A percentile compares a stretch with the other conserved stretches of the same genome.
Conservation (phyloP, 2,797 vertebrate species). For the Acestrorhynchus altus region DNA sequence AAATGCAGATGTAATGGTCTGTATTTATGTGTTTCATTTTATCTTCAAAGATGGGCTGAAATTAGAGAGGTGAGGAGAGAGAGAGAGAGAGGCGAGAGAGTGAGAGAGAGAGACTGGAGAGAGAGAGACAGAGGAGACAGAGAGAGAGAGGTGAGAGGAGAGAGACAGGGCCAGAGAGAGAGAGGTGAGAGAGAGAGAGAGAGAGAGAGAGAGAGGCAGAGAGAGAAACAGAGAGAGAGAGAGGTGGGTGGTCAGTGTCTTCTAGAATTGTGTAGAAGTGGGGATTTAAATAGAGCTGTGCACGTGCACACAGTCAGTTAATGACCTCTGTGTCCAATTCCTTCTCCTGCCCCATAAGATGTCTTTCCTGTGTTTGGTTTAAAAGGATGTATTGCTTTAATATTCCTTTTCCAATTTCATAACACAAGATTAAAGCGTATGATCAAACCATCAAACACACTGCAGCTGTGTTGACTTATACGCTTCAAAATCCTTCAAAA, state of each 20-base stretch:
- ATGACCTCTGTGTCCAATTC: neutral
- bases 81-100: conserved; percentile 11
- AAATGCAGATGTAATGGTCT: conserved; percentile 65
- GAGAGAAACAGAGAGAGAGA: conserved; percentile 4
- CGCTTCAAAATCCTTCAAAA: too few relatives aligned
- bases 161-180: neutral
- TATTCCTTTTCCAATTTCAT: too few relatives aligned
- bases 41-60: conserved; percentile 70
- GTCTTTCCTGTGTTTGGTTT: neutral
- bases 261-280: neutral
- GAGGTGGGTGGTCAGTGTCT: conserved; percentile 1
- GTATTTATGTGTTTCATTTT: conserved; percentile 80
- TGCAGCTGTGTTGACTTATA: too few relatives aligned
- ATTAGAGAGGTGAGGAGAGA: conserved; percentile 58
- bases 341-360: neutral
- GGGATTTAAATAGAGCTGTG: conserved; percentile 11
- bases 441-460: too few relatives aligned
- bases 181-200: neutral
- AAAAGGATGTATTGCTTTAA: neutral
- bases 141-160: too few relatives aligned
- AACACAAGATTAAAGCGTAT: too few relatives aligned
- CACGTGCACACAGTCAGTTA: neutral
- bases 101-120: too few relatives aligned
- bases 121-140: too few relatives aligned
- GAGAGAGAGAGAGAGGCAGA: neutral